A percentile compares a stretch with the other conserved stretches of the same genome.
These are phyloP conservation scores for Leptinotarsa peninsularis DNA, from an alignment of 2,888 invertebrate genomes.

Conservation along the genomic window DNA sequence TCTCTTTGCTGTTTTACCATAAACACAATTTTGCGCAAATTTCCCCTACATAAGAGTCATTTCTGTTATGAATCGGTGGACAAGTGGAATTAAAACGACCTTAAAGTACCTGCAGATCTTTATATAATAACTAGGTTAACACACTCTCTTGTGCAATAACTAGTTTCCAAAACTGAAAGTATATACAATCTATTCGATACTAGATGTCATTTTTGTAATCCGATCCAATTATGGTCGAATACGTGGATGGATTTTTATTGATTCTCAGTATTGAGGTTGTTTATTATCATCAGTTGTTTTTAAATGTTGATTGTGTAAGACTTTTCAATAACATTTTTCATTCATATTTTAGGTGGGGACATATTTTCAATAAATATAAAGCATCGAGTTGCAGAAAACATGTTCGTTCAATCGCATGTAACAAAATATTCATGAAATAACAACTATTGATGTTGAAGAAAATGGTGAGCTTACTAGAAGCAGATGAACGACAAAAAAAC, in stretches of 20 bases:
- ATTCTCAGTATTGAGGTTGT: conserved; percentile 23
- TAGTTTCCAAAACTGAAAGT: conserved; percentile 54
- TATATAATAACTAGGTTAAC: conserved; percentile 52
- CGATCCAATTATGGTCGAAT: conserved; percentile 34
- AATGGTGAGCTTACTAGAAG: no score
- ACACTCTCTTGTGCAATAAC: conserved; percentile 46
- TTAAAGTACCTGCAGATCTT: conserved; percentile 46
- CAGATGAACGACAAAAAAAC: no score
- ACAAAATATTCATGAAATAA: no score
- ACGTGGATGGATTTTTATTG: conserved; percentile 27
- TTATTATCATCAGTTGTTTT: background rate
- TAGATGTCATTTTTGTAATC: conserved; percentile 33
- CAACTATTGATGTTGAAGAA: no score
- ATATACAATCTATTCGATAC: conserved; percentile 38
- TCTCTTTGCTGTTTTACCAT: background rate
- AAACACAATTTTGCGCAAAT: background rate
- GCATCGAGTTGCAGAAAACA: no score
- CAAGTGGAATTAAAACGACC: conserved; percentile 45
- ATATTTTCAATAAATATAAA: no score
- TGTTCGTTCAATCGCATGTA: no score
- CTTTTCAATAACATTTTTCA: no score
- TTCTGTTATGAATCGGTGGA: conserved; percentile 34
- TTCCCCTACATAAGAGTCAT: background rate
- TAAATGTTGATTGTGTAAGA: no score
- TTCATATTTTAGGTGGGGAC: no score